Evolutionary conservation across 2,888 invertebrate species (phyloP).

Genomic region (Eupithecia inturbata): DNA sequence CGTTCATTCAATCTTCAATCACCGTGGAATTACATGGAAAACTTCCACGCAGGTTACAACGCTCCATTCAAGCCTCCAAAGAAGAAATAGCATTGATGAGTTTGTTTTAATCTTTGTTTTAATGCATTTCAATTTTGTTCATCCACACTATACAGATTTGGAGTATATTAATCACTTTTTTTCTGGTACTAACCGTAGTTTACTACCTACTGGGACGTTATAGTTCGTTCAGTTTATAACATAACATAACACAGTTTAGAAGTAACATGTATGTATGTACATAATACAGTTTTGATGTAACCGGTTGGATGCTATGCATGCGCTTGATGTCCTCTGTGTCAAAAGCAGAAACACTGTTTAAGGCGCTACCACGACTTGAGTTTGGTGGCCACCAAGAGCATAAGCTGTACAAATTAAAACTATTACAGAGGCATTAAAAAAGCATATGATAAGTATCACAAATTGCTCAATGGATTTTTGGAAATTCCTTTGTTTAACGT

Average conservation of each 20-base stretch:
- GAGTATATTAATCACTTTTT: neutral
- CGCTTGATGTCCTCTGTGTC: neutral
- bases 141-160: neutral
- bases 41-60: slow-evolving; percentile 70
- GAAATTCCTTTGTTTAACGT: too few relatives aligned
- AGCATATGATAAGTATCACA: too few relatives aligned
- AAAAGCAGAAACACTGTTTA: neutral
- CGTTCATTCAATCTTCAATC: slow-evolving; percentile 63
- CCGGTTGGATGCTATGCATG: slow-evolving; percentile 1
- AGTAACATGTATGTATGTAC: neutral
- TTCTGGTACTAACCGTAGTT: neutral
- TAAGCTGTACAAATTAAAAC: too few relatives aligned
- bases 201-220: too few relatives aligned
- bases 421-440: too few relatives aligned
- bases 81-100: slow-evolving; percentile 21
- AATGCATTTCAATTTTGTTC: neutral
- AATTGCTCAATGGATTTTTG: too few relatives aligned
- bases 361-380: too few relatives aligned
- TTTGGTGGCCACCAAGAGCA: too few relatives aligned
- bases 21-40: slow-evolving; percentile 72
- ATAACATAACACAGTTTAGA: too few relatives aligned
- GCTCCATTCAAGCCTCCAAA: slow-evolving; percentile 47
- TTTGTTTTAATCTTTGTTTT: neutral
- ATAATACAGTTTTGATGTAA: neutral
- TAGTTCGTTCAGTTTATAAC: too few relatives aligned